These are phyloP conservation scores for Hiodon alosoides DNA, from an alignment of 2,113 vertebrate species.

Conservation along the genomic window DNA sequence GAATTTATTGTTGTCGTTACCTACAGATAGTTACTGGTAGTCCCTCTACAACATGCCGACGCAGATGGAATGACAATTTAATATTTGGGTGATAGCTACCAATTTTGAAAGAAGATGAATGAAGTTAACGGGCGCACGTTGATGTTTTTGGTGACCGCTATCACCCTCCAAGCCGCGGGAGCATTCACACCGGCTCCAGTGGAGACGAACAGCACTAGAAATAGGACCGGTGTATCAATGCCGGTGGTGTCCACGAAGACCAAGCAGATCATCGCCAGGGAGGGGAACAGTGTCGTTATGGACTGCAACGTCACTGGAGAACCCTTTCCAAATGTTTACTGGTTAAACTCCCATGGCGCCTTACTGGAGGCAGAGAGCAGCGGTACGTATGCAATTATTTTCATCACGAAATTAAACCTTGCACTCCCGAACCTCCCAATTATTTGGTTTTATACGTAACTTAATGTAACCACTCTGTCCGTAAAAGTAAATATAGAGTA, in stretches of 20 bases:
- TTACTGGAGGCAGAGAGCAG: conserved; percentile 64
- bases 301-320: conserved; percentile 85
- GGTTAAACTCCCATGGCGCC: conserved; percentile 86
- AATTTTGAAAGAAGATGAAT: conserved; percentile 52
- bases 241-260: conserved; percentile 65
- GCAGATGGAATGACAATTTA: conserved; percentile 44
- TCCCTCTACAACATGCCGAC: conserved; percentile 39
- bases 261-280: conserved; percentile 85
- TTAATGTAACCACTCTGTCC: too few relatives aligned
- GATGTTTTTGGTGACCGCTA: conserved; percentile 38
- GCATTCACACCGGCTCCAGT: conserved; percentile 49
- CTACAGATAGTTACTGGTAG: conserved; percentile 46
- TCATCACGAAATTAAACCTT: too few relatives aligned
- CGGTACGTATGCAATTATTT: conserved; percentile 36
- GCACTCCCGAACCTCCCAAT: too few relatives aligned
- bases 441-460: too few relatives aligned
- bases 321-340: conserved; percentile 75
- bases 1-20: conserved; percentile 21
- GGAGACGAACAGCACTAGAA: conserved; percentile 16
- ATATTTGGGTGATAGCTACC: conserved; percentile 27
- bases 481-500: too few relatives aligned
- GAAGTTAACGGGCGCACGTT: conserved; percentile 27
- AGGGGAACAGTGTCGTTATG: conserved; percentile 85
- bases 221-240: conserved; percentile 50
- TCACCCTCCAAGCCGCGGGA: conserved; percentile 41